Percentiles rank a stretch among this genome's conserved stretches.
These are phyloP conservation scores for Anoplius nigerrimus DNA, from an alignment of 2,888 invertebrate species.

Conservation along the genomic window DNA sequence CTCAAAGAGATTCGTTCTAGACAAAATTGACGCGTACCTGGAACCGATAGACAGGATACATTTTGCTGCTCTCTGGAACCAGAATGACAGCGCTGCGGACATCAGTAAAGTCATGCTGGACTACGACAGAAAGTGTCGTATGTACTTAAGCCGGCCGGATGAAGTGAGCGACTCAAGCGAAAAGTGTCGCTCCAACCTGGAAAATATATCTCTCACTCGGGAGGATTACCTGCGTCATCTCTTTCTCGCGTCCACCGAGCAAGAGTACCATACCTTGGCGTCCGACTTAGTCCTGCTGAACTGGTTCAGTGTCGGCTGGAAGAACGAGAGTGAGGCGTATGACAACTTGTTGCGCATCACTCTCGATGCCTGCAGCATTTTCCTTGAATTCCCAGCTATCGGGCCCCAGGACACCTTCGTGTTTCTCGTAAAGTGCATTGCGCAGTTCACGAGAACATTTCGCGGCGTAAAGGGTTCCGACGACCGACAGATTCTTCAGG, in stretches of 20 bases:
- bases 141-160: conserved; percentile 40
- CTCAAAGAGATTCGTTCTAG: conserved; percentile 26
- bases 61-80: conserved; percentile 43
- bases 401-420: conserved; percentile 51
- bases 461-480: conserved; percentile 14
- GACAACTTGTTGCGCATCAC: conserved; percentile 56
- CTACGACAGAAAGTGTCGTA: conserved; percentile 61
- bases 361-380: conserved; percentile 57
- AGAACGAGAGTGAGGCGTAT: conserved; percentile 51
- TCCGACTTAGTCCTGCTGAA: conserved; percentile 43
- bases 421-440: conserved; percentile 54
- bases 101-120: conserved; percentile 54
- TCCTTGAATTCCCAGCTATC: conserved; percentile 55
- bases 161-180: conserved; percentile 29
- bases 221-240: conserved; percentile 62
- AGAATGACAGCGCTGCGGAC: conserved; percentile 19
- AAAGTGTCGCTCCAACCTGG: not conserved
- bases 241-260: conserved; percentile 55
- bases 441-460: conserved; percentile 38
- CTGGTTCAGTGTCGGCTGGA: conserved; percentile 50
- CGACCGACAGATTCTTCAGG: conserved; percentile 35
- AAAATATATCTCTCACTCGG: not conserved
- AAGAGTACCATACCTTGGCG: conserved; percentile 55
- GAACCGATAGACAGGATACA: conserved; percentile 61
- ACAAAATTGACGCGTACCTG: conserved; percentile 42